These are phyloP conservation scores for Vanessa cardui DNA, from an alignment of 2,888 invertebrate genomes.

Conservation along the genomic window DNA sequence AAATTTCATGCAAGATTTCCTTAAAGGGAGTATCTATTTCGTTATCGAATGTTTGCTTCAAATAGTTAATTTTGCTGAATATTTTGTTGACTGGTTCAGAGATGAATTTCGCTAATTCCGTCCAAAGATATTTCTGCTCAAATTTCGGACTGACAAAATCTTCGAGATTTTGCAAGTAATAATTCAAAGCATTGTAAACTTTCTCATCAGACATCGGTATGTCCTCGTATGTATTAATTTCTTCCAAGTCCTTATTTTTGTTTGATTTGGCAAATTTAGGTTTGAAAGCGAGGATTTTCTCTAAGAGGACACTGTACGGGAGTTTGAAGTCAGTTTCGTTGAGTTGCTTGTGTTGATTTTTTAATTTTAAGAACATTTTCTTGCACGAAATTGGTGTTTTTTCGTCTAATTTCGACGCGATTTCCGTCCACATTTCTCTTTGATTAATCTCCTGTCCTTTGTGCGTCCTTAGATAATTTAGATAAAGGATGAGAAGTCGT, in stretches of 20 bases:
- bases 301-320: slow-evolving; percentile 53
- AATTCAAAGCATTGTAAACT: slow-evolving; percentile 59
- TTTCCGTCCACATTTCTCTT: slow-evolving; percentile 66
- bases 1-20: slow-evolving; percentile 47
- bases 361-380: slow-evolving; percentile 64
- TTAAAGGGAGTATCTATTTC: slow-evolving; percentile 35
- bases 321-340: slow-evolving; percentile 41
- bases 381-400: slow-evolving; percentile 59
- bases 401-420: slow-evolving; percentile 56
- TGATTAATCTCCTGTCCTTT: slow-evolving; percentile 57
- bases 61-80: slow-evolving; percentile 68
- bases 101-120: slow-evolving; percentile 60
- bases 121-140: slow-evolving; percentile 71
- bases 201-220: slow-evolving; percentile 56
- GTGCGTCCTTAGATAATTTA: slow-evolving; percentile 61
- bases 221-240: slow-evolving; percentile 56
- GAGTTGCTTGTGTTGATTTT: slow-evolving; percentile 52
- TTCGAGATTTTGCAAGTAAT: slow-evolving; percentile 67
- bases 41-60: slow-evolving; percentile 59
- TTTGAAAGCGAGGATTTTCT: slow-evolving; percentile 60
- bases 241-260: slow-evolving; percentile 48
- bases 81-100: slow-evolving; percentile 60
- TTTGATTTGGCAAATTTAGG: slow-evolving; percentile 55
- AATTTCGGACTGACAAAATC: slow-evolving; percentile 69
- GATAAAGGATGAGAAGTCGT: slow-evolving; percentile 57